phyloP scores from a whole-genome alignment of 2,113 vertebrate genomes.

The Genyomyrus donnyi region DNA sequence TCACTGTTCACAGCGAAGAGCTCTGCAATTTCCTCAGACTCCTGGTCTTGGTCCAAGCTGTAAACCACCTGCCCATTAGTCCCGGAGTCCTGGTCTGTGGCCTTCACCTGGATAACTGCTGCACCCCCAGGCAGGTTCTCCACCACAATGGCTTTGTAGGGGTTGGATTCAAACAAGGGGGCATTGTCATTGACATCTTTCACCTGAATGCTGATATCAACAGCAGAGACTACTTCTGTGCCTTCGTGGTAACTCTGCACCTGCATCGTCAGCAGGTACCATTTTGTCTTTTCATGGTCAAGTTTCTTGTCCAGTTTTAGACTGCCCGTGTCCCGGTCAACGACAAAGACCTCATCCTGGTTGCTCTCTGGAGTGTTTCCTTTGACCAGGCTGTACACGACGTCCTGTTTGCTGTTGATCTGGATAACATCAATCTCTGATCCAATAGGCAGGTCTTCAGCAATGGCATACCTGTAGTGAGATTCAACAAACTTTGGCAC shows the following conservation, averaged over 20 bases:
- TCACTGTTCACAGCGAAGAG: slow-evolving; percentile 80
- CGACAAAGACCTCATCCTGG: slow-evolving; percentile 78
- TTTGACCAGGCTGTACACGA: slow-evolving; percentile 73
- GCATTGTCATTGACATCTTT: slow-evolving; percentile 89
- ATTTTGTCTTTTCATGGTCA: slow-evolving; percentile 87
- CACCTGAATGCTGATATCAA: slow-evolving; percentile 81
- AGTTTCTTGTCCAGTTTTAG: slow-evolving; percentile 86
- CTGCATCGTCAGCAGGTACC: slow-evolving; percentile 84
- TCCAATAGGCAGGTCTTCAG: slow-evolving; percentile 80
- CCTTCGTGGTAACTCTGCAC: slow-evolving; percentile 63
- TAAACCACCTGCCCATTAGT: slow-evolving; percentile 81
- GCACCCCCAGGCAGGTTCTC: slow-evolving; percentile 84
- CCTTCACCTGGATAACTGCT: slow-evolving; percentile 82
- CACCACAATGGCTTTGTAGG: slow-evolving; percentile 78
- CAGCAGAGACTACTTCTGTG: slow-evolving; percentile 66
- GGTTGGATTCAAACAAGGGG: slow-evolving; percentile 81
- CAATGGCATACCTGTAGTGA: slow-evolving; percentile 77
- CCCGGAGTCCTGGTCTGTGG: slow-evolving; percentile 80
- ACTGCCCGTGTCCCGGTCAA: slow-evolving; percentile 74
- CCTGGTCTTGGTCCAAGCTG: slow-evolving; percentile 73
- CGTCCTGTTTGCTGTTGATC: slow-evolving; percentile 65
- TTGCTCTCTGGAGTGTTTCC: slow-evolving; percentile 89
- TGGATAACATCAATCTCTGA: slow-evolving; percentile 81
- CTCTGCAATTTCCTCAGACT: slow-evolving; percentile 61
- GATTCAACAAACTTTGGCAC: slow-evolving; percentile 82